Evolutionary conservation across 2,797 vertebrate genomes (phyloP).

Genomic region (Benthosema pterotum): DNA sequence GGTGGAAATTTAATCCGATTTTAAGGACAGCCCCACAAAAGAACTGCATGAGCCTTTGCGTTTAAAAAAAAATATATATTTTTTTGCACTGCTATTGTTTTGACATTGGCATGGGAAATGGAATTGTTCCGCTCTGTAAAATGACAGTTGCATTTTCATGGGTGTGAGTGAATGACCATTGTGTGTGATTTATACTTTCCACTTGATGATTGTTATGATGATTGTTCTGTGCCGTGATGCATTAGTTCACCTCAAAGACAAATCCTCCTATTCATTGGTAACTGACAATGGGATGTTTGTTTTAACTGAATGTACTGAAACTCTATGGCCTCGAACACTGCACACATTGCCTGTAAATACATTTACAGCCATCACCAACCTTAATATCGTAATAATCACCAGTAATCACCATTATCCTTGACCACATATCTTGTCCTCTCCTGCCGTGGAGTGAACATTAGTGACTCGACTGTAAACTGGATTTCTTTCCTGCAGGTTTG

Average conservation of each 20-base stretch:
- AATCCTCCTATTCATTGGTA: conserved; percentile 6
- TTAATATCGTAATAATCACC: too few relatives aligned
- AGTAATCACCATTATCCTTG: neutral
- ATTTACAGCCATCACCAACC: neutral
- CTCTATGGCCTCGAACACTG: neutral
- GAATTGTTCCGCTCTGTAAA: neutral
- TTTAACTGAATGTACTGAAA: neutral
- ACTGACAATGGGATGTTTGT: neutral
- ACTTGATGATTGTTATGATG: conserved; percentile 22
- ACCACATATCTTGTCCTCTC: neutral
- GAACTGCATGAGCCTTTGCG: conserved; percentile 22
- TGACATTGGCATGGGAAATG: neutral
- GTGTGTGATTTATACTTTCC: conserved; percentile 24
- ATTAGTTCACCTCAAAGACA: conserved; percentile 32
- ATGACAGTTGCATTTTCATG: neutral
- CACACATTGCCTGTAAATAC: neutral
- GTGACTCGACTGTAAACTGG: neutral
- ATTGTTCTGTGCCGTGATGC: conserved; percentile 17
- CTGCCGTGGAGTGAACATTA: neutral
- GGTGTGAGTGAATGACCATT: conserved; percentile 5
- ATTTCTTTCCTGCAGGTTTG: neutral
- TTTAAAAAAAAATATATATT: too few relatives aligned
- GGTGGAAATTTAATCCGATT: neutral
- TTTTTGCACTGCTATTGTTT: neutral
- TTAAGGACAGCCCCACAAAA: neutral